Conservation (phyloP, 2,797 vertebrate species). For the Esox masquinongy region DNA sequence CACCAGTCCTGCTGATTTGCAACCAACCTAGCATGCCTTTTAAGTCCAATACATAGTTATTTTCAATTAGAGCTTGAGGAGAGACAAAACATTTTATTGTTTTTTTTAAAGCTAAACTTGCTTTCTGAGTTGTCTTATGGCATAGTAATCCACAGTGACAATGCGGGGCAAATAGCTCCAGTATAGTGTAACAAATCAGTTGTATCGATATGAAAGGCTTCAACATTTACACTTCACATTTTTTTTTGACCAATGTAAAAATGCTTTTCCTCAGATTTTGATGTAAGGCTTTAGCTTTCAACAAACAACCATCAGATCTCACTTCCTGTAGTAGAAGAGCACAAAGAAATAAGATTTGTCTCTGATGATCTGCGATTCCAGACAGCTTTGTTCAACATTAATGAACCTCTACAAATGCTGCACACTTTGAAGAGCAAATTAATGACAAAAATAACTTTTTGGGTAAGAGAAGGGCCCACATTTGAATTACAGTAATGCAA, state of each 20-base stretch:
- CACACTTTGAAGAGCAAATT: background rate
- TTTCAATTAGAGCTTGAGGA: too few species aligned
- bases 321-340: background rate
- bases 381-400: constrained; percentile 1
- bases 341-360: background rate
- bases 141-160: background rate
- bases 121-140: too few species aligned
- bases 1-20: too few species aligned
- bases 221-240: background rate
- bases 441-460: background rate
- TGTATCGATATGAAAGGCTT: background rate
- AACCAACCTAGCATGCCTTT: too few species aligned
- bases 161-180: background rate
- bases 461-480: background rate
- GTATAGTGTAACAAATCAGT: background rate
- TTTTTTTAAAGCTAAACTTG: too few species aligned
- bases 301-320: background rate
- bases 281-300: background rate
- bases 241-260: background rate
- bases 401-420: background rate
- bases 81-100: too few species aligned
- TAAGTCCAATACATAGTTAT: too few species aligned
- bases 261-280: background rate
- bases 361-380: background rate
- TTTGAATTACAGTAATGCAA: background rate